Base-by-base conservation (phyloP, 2,888 invertebrate species). In the Drosophila monieri region DNA sequence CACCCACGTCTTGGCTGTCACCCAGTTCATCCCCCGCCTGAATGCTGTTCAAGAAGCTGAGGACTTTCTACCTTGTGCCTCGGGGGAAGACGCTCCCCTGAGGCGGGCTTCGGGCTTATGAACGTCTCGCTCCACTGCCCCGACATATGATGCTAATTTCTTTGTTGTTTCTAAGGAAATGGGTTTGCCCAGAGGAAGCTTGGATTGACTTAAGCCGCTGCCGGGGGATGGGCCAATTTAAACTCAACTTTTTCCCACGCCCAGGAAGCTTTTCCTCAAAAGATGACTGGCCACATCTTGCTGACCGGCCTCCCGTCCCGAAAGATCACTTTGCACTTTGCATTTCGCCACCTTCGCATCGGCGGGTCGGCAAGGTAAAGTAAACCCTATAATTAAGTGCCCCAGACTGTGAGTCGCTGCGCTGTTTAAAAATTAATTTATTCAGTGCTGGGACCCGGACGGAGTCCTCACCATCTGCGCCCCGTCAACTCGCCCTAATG, bases 81-180 rank as follows among this genome's bases (percentile, higher is more conserved):
- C 37, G 14, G 71, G 69, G 68, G 14, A 6, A 9, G 21, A n/a
- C 39, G 56, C 56, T 10, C 9, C 15, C 27, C 14, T 15, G 54
- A 44, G 55, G 39, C 18, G 48, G 35, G 44, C 35, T 15, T 39
- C 14, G 35, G 15, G 73, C 51, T 62, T 72, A 49, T 75, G 56
- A 27, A 27, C 9, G 8, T 51, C 44, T 55, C 65, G 73, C 79
- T 51, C 55, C 60, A 54, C 39, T 77, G 72, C 66, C 60, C 58
- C 59, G 76, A 78, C 81, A 81, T 85, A 81, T 80, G 79, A 78
- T 75, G 77, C 77, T 80, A 78, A 81, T 81, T 81, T 80, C 66
- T 55, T 65, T 77, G 75, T 78, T 75, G 81, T 74, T 80, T 52
- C 75, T 61, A 65, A 60, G 85, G 77, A 84, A 77, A 72, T 72